These are phyloP conservation scores for Buphagus erythrorhynchus DNA, from an alignment of 2,797 vertebrate genomes.

Conservation along the genomic window DNA sequence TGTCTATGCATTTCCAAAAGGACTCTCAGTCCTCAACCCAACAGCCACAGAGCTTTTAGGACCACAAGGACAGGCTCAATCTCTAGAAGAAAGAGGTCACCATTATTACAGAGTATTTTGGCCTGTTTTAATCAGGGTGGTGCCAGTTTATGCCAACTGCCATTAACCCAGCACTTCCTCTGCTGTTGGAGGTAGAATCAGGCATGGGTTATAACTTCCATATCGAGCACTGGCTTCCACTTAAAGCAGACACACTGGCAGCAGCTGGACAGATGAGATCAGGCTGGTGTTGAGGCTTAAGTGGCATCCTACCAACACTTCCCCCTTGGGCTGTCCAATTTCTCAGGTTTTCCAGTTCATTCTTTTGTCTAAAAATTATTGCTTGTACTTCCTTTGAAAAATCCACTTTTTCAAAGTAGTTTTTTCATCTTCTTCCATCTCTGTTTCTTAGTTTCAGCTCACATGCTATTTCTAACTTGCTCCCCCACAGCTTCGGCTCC, in stretches of 20 bases:
- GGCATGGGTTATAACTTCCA: neutral
- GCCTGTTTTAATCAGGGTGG: neutral
- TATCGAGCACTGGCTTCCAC: rapidly evolving
- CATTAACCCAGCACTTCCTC: neutral
- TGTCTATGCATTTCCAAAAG: neutral
- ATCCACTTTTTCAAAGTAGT: neutral
- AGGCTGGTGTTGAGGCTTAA: neutral
- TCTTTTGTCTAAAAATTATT: neutral
- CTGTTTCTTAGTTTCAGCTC: neutral
- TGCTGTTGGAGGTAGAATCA: neutral
- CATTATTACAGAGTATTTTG: neutral
- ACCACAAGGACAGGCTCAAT: neutral
- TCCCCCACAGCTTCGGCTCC: neutral
- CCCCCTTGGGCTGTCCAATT: neutral
- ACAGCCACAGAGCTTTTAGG: neutral
- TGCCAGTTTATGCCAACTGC: neutral
- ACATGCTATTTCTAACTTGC: neutral
- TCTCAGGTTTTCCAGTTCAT: neutral
- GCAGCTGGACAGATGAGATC: neutral
- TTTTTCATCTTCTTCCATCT: neutral
- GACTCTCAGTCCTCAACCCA: neutral
- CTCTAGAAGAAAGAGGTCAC: neutral
- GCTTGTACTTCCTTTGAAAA: neutral
- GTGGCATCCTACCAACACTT: neutral
- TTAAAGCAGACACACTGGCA: neutral